Conservation (phyloP, 2,113 vertebrate genomes). For the Halichoeres trimaculatus region DNA sequence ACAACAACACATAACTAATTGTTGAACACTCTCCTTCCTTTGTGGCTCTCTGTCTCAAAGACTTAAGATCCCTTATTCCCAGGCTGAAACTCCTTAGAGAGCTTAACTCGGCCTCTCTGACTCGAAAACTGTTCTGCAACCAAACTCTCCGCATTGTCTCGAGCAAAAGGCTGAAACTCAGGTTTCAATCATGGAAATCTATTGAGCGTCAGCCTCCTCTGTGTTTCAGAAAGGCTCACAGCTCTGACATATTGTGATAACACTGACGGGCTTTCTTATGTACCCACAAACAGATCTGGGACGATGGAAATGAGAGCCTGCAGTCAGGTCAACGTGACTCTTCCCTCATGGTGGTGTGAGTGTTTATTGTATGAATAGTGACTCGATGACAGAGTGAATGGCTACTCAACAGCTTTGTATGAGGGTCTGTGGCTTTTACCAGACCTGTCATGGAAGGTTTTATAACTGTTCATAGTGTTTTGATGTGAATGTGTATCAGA, state of each 20-base stretch:
- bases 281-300: constrained; percentile 32
- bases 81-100: constrained; percentile 39
- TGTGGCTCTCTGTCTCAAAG: constrained; percentile 10
- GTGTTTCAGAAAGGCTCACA: background rate
- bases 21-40: constrained; percentile 12
- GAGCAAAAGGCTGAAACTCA: constrained; percentile 21
- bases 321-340: constrained; percentile 19
- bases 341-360: constrained; percentile 21
- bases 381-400: background rate
- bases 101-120: background rate
- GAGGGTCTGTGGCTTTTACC: background rate
- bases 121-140: constrained; percentile 36
- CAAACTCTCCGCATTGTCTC: constrained; percentile 31
- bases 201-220: background rate
- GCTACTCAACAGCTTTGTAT: background rate
- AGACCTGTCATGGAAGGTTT: background rate
- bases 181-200: constrained; percentile 36
- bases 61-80: constrained; percentile 18
- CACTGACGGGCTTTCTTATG: background rate
- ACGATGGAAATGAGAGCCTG: constrained; percentile 45
- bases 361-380: constrained; percentile 26
- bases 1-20: background rate
- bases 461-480: background rate
- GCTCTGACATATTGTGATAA: constrained; percentile 6
- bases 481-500: too few species aligned